Evolutionary conservation across 2,888 invertebrate species (phyloP).

Genomic region (Macropis europaea): DNA sequence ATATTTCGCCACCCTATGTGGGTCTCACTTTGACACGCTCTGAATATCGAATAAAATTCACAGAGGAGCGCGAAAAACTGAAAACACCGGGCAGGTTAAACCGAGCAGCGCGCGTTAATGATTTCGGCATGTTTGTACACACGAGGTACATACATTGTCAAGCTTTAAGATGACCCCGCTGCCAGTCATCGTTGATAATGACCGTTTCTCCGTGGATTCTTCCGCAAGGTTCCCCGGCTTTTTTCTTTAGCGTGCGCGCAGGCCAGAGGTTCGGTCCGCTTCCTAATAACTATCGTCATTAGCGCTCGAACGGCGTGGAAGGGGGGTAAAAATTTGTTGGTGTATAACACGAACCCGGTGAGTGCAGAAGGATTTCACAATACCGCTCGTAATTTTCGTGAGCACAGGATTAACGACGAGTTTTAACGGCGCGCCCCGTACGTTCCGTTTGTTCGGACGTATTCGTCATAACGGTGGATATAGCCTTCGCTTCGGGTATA

Average conservation of each 20-base stretch:
- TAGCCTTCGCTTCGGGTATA: background rate
- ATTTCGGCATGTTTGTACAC: slow-evolving; percentile 68
- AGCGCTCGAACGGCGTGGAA: slow-evolving; percentile 51
- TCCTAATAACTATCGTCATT: slow-evolving; percentile 71
- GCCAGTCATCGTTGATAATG: slow-evolving; percentile 76
- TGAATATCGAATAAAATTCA: too few species aligned
- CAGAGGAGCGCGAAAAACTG: too few species aligned
- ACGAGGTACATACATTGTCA: slow-evolving; percentile 47
- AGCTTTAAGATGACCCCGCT: slow-evolving; percentile 66
- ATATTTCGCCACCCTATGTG: too few species aligned
- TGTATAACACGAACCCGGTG: slow-evolving; percentile 14
- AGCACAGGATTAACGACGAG: slow-evolving; percentile 45
- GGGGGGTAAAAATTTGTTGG: slow-evolving; percentile 48
- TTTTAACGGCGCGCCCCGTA: slow-evolving; percentile 40
- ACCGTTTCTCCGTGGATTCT: slow-evolving; percentile 56
- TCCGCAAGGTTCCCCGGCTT: slow-evolving; percentile 2
- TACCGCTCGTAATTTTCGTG: slow-evolving; percentile 51
- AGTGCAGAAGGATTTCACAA: slow-evolving; percentile 47
- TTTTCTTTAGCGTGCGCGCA: slow-evolving; percentile 29
- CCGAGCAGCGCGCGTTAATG: slow-evolving; percentile 62
- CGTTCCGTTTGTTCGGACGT: slow-evolving; percentile 28
- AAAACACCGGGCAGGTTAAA: slow-evolving; percentile 32
- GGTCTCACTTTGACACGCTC: too few species aligned
- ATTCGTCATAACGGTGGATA: slow-evolving; percentile 33
- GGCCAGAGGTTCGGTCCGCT: slow-evolving; percentile 41